Conservation (phyloP, 2,113 vertebrate species). For the Poeciliopsis retropinna region DNA sequence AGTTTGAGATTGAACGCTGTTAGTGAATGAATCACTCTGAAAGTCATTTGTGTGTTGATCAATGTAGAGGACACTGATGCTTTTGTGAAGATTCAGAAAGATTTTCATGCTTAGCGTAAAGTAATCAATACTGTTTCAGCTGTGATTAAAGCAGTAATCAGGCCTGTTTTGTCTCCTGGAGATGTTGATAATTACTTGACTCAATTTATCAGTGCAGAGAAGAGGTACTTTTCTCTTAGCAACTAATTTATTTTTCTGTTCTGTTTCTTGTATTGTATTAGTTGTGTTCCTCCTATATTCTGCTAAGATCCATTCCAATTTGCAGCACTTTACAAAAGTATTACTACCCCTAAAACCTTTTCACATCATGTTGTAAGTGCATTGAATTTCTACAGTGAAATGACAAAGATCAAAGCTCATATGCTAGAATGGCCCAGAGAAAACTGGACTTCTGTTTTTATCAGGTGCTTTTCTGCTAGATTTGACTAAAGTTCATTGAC, state of each 20-base stretch:
- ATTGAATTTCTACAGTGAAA: background rate
- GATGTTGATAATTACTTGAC: slow-evolving; percentile 53
- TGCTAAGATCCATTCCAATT: background rate
- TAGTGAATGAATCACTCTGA: slow-evolving; percentile 34
- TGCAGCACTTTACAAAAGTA: background rate
- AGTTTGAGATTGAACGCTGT: slow-evolving; percentile 22
- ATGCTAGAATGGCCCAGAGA: no score
- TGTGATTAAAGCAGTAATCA: slow-evolving; percentile 57
- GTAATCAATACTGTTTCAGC: slow-evolving; percentile 47
- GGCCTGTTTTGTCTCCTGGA: slow-evolving; percentile 34
- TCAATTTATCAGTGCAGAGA: slow-evolving; percentile 19
- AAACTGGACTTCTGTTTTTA: no score
- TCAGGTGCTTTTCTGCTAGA: background rate
- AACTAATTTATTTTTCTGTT: slow-evolving; percentile 21
- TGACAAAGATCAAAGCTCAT: no score
- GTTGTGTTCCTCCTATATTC: background rate
- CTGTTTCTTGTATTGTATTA: slow-evolving; percentile 9
- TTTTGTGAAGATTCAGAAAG: slow-evolving; percentile 52
- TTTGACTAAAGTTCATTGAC: slow-evolving; percentile 1
- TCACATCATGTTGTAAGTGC: background rate
- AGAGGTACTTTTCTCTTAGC: background rate
- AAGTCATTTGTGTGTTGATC: slow-evolving; percentile 49
- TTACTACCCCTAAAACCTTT: background rate
- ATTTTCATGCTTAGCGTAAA: slow-evolving; percentile 11
- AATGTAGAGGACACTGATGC: slow-evolving; percentile 55